Conservation (phyloP, 2,888 invertebrate species). For the Matsumyia berberina region DNA sequence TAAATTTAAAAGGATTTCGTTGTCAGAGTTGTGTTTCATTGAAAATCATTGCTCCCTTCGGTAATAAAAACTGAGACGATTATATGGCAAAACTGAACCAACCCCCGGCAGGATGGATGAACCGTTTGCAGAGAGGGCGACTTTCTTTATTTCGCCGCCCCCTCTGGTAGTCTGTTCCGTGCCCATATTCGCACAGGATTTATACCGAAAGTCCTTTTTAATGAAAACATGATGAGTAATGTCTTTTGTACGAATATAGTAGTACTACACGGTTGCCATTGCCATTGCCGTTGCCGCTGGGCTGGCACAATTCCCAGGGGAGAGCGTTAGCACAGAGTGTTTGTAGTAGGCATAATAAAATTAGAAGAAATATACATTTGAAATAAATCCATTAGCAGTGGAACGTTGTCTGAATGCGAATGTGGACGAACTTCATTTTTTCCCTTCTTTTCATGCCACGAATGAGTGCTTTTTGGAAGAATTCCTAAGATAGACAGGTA, state of each 20-base stretch:
- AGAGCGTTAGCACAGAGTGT: conserved; percentile 55
- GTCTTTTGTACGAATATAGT: conserved; percentile 73
- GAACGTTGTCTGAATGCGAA: conserved; percentile 63
- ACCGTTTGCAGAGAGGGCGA: conserved; percentile 51
- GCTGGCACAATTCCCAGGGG: conserved; percentile 51
- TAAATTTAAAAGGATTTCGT: conserved; percentile 77
- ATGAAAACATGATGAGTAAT: conserved; percentile 76
- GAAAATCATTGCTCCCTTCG: conserved; percentile 77
- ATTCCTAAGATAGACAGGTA: not conserved
- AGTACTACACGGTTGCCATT: not conserved
- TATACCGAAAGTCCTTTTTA: conserved; percentile 72
- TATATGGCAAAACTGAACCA: conserved; percentile 70
- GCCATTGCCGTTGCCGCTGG: too few species aligned
- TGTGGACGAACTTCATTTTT: conserved; percentile 20
- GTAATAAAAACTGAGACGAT: conserved; percentile 76
- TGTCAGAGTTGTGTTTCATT: conserved; percentile 76
- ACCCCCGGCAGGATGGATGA: conserved; percentile 55
- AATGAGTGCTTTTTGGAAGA: not conserved
- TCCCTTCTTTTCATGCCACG: not conserved
- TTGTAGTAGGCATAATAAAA: conserved; percentile 72
- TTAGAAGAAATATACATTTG: conserved; percentile 74
- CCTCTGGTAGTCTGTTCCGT: conserved; percentile 20
- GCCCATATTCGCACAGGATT: conserved; percentile 65
- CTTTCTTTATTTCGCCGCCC: conserved; percentile 48
- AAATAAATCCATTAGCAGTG: conserved; percentile 73